These are phyloP conservation scores for Aythya baeri DNA, from an alignment of 2,113 vertebrate species.

Conservation along the genomic window DNA sequence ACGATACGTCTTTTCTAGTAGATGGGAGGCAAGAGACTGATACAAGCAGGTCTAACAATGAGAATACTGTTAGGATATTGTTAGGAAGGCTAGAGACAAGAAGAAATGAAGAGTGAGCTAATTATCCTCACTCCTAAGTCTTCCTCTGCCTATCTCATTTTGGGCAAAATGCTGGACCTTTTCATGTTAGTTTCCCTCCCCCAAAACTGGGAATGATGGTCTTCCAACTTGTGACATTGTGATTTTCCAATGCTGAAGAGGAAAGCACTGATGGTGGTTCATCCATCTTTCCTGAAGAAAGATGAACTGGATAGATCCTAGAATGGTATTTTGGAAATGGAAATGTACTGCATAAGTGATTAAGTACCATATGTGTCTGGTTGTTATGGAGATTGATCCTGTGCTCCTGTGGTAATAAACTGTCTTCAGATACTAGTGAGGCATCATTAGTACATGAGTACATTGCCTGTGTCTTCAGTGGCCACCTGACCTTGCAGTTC, in stretches of 20 bases:
- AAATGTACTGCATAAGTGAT: not conserved
- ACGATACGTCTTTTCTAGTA: not conserved
- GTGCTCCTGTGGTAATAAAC: not conserved
- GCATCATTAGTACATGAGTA: not conserved
- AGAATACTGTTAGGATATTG: rapidly evolving
- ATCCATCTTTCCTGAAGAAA: not conserved
- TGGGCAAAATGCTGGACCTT: not conserved
- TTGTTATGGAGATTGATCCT: conserved; percentile 50
- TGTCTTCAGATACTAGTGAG: not conserved
- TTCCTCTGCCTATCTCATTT: not conserved
- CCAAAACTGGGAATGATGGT: not conserved
- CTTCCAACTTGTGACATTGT: not conserved
- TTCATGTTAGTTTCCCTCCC: not conserved
- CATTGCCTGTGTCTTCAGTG: not conserved
- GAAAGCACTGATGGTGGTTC: not conserved
- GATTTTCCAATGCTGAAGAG: not conserved
- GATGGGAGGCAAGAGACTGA: not conserved
- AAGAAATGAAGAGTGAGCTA: not conserved
- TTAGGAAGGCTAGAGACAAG: not conserved
- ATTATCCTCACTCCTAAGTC: not conserved
- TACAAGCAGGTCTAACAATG: not conserved
- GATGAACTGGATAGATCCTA: not conserved
- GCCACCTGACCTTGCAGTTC: not conserved
- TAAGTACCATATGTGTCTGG: conserved; percentile 23
- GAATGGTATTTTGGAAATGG: not conserved